Evolutionary conservation across 2,797 vertebrate species (phyloP), one percentile per base, ranked within the genome.

Genomic region (Oreochromis grahami): DNA sequence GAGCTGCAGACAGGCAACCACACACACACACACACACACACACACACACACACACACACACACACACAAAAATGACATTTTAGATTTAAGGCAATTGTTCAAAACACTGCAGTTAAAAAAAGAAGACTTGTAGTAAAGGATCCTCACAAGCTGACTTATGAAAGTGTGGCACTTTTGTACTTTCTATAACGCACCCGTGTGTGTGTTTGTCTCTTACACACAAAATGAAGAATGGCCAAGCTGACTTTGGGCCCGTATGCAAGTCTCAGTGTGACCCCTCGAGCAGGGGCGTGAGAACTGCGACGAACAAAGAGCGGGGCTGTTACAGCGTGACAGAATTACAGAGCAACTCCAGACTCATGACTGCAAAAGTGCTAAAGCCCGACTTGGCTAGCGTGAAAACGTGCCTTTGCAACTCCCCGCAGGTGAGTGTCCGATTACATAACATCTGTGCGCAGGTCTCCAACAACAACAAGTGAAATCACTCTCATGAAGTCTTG

Each of bases 311-410:
- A 94, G 93, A 90, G 89, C 15, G 2, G 77, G 88, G 89, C 86
- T 93, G 91, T 92, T 89, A 84, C 89, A 90, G 93, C 93, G 91
- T 94, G 94, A 95, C 95, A 93, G 88, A 94, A 93, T 93, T 95
- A 94, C 93, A 89, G 88, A 94, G 89, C 53, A 87, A 90, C 92
- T 94, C 51, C 5, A 89, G 89, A 87, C 89, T 89, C 86, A 82
- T 83, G 92, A 92, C 93, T 80, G 87, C 80, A 74, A 86, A 90
- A 86, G 88, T 56, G 86, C 91, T 84, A 84, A 90, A 90, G 86
- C 87, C 79, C 48, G 2, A 88, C 90, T 80, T n/a, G 7, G 86
- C 84, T 76, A 80, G 79, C 60, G 80, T 85, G 81, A 91, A 91
- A 91, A 87, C 53, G 72, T 36, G 89, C 68, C 52, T 85, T 14